Base-by-base conservation (phyloP, 2,888 invertebrate genomes). In the Galeruca laticollis region DNA sequence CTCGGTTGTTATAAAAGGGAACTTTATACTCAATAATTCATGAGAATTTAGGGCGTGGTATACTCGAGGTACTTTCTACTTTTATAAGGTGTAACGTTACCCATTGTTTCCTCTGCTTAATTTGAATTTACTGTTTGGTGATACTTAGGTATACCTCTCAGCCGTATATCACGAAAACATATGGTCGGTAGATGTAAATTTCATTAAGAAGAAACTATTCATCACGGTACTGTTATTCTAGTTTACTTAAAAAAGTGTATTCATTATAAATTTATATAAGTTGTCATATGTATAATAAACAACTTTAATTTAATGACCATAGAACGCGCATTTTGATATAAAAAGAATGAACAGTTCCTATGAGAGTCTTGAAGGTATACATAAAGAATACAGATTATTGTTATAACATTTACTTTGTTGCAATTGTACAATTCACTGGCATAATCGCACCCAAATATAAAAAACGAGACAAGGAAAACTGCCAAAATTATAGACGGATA, bases 31-130 rank as follows among this genome's bases (percentile, higher is more conserved):
- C 13, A 49, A 62, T 62, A 52, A 62, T 62, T 52, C 52, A 52
- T 62, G 37, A 52, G 33, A 13, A 15, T 52, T 40, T 21, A 62
- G 52, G 62, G 62, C 52, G 62, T 62, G 62, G 62, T 52, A 21
- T 9, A 21, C 51, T 35, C 31, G 13, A 33, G 18, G 56, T 21
- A 62, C 52, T 52, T 62, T 52, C 52, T 40, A 31, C 35, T 18
- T 35, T 31, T 57, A 15, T 57, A 62, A 62, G 62, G 62, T 52
- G 62, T 35, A 52, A 52, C 62, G 15, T n/a, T 62, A 52, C 52
- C 62, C 62, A 62, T 62, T 62, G 62, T 62, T 62, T 62, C 52
- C 62, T 62, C 62, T 21, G 49, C 31, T 62, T 62, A 62, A 62
- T 62, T 62, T 62, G 52, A 62, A 62, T 62, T 62, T 62, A 62